Evolutionary conservation across 2,888 invertebrate species (phyloP), one percentile per base, ranked within the genome.

Genomic region (Anorthoa munda): DNA sequence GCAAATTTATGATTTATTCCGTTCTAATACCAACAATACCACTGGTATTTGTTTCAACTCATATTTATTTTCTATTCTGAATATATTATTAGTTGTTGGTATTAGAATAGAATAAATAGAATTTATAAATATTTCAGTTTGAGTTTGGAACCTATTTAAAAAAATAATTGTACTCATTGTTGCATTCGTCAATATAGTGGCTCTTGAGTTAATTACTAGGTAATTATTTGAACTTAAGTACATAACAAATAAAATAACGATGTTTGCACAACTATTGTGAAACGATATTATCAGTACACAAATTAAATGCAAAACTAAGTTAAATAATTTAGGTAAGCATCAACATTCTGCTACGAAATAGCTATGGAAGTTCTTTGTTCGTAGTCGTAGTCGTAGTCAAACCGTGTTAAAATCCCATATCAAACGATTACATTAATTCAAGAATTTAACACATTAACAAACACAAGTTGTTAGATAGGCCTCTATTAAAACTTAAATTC

Each of bases 401-500:
- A 72, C 55, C 18, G 12, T 39, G 21, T 46, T 39, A 53, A 70
- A 60, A 65, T 55, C 11, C 48, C 26, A 39, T 65, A 60, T 39
- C 21, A 77, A 67, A 73, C n/a, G 46, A 31, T 59, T 15, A n/a
- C 13, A 75, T 58, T 69, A 73, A 73, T 48, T 53, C 58, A 71
- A 66, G 51, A 66, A 71, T 83, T 75, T 45, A 75, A 79, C 63
- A 56, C 72, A 66, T 73, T 55, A 51, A 55, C 50, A 23, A 71
- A 66, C 53, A 48, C 39, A 51, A 72, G 17, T 67, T 23, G 46
- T 53, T 46, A 55, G 50, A 72, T 69, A 60, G 31, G 61, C 66
- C 26, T 39, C 26, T 70, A 55, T 81, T 74, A 75, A 74, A 75
- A 74, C 73, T 26, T 68, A 76, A 79, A 82, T 72, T 85, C 71